These are phyloP conservation scores for Liolophura sinensis DNA, from an alignment of 1,140 invertebrate genomes.

Conservation along the genomic window DNA sequence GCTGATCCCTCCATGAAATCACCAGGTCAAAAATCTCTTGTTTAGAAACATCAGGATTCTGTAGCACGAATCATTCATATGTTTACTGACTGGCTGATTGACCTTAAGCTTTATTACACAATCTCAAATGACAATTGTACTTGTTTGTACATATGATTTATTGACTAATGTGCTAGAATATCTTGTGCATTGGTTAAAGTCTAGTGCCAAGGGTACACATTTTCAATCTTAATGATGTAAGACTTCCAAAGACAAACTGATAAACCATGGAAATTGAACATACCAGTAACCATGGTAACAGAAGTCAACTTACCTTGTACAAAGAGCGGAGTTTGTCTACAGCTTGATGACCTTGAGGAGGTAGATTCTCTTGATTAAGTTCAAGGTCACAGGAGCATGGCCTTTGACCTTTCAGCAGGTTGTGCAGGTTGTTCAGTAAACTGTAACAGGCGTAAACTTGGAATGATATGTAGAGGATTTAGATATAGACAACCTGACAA, in stretches of 20 bases:
- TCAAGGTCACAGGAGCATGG: constrained; percentile 8
- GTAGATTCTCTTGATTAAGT: constrained; percentile 14
- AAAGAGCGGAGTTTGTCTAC: constrained; percentile 24
- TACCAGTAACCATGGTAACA: background rate
- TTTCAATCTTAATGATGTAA: too few species aligned
- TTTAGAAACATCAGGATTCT: constrained; percentile 43
- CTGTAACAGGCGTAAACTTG: constrained; percentile 14
- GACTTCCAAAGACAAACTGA: too few species aligned
- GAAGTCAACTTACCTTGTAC: constrained; percentile 30
- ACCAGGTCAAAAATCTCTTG: constrained; percentile 35
- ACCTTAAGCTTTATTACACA: too few species aligned
- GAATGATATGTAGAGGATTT: too few species aligned
- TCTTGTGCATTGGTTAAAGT: too few species aligned
- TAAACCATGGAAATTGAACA: background rate
- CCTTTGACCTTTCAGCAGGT: constrained; percentile 18
- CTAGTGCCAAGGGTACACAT: too few species aligned
- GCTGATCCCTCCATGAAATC: constrained; percentile 28
- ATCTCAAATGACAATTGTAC: too few species aligned
- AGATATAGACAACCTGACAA: too few species aligned
- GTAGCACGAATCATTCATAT: background rate
- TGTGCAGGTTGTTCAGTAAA: constrained; percentile 35
- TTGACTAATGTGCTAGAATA: too few species aligned
- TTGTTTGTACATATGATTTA: too few species aligned
- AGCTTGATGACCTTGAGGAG: constrained; percentile 25
- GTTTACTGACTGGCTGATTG: too few species aligned